Evolutionary conservation across 2,888 invertebrate species (phyloP), one percentile per base, ranked within the genome.

Genomic region (Gerosis bhagava): DNA sequence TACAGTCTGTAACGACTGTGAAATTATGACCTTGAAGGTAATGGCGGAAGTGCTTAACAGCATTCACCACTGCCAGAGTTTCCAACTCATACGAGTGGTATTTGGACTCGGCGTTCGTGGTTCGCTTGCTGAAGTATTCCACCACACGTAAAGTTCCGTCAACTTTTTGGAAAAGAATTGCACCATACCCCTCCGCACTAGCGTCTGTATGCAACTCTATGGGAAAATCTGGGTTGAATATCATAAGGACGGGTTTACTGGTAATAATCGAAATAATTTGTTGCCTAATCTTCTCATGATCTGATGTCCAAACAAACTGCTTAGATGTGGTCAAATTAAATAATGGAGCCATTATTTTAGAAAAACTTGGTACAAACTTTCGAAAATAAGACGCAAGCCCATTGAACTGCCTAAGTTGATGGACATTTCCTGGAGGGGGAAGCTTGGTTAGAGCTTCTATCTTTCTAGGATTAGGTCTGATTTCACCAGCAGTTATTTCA

Each of bases 381-480:
- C 52, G 24, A 10, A 53, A 53, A 22, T 53, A 53, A 5, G 49
- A 49, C 6, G 54, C 50, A 5, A 53, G 40, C 2, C 54, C 57
- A 1, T 51, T 17, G 11, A 54, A 57, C 19, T 57, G 54, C 1
- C 54, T 15, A 8, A 56, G 36, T 12, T 56, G 51, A 6, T 47
- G 47, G 13, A 44, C 47, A 10, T 43, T 45, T 15, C 44, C 51
- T 0, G 60, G 60, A 21, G 15, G 12, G 5, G 53, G 57, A 1
- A 48, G 13, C 3, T 51, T 46, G 5, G 29, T 10, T 10, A 57
- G 15, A 1, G 57, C 57, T n/a, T 54, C 36, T 13, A 59, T 53
- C 39, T 59, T 57, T 0, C 34, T 28, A 2, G 53, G 7, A 10
- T 56, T 59, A n/a, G 57, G 56, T 12, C 35, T 41, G 0, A 59